phyloP scores from a whole-genome alignment of 1,140 invertebrate genomes.

The Babylonia areolata region DNA sequence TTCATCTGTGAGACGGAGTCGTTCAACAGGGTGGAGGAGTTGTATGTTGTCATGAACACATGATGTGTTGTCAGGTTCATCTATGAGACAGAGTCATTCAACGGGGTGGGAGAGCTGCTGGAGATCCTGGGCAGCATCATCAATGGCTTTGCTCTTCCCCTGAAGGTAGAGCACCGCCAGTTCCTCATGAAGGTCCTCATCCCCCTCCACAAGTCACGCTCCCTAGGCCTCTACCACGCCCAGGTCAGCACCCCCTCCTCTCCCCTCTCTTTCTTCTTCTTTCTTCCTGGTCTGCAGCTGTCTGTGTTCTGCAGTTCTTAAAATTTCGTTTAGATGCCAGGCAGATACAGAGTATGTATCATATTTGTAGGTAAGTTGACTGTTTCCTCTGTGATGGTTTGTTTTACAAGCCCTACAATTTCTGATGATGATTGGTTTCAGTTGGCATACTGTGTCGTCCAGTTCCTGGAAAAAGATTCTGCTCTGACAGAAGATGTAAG shows the following conservation, averaged over 20 bases:
- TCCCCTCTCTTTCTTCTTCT: too few species aligned
- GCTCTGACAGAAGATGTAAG: constrained; percentile 90
- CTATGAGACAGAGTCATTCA: constrained; percentile 69
- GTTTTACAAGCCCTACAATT: too few species aligned
- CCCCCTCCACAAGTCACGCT: constrained; percentile 73
- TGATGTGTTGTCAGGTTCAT: constrained; percentile 61
- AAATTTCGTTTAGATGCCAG: too few species aligned
- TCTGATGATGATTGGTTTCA: constrained; percentile 76
- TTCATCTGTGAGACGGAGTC: too few species aligned
- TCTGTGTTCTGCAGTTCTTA: too few species aligned
- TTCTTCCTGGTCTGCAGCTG: too few species aligned
- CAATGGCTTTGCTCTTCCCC: constrained; percentile 78
- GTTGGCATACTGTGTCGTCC: constrained; percentile 97
- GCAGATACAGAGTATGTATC: too few species aligned
- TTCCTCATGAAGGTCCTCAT: constrained; percentile 75
- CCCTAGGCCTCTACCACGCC: constrained; percentile 64
- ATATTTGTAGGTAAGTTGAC: too few species aligned
- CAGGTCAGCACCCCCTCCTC: constrained; percentile 56
- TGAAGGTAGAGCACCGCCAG: constrained; percentile 74
- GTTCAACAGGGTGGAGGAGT: too few species aligned
- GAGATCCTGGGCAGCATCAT: constrained; percentile 78
- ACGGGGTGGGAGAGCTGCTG: constrained; percentile 70
- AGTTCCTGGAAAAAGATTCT: constrained; percentile 98
- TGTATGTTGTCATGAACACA: too few species aligned
- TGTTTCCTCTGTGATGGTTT: not conserved